Evolutionary conservation across 2,888 invertebrate genomes (phyloP).

Genomic region (Lamproptera curius): DNA sequence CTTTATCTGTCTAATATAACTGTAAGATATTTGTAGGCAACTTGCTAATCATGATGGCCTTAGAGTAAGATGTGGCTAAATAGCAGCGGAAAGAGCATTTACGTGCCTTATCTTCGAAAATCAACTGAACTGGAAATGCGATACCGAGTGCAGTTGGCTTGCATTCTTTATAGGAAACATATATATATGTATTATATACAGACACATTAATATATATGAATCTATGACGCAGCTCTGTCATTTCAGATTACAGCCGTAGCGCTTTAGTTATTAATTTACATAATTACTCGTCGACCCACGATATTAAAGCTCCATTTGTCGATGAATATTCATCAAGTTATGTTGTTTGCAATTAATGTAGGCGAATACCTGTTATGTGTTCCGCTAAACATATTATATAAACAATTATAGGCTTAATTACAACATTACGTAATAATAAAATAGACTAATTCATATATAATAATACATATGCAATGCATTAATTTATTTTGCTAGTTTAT

Average conservation of each 20-base stretch:
- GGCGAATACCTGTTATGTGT: not conserved
- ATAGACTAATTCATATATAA: too few relatives aligned
- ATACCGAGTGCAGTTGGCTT: slow-evolving; percentile 10
- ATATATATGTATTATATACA: too few relatives aligned
- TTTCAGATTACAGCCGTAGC: slow-evolving; percentile 3
- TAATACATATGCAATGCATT: too few relatives aligned
- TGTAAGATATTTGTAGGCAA: too few relatives aligned
- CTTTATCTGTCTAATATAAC: too few relatives aligned
- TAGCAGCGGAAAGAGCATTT: slow-evolving; percentile 4
- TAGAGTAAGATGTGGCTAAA: slow-evolving; percentile 1
- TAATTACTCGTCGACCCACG: slow-evolving; percentile 12
- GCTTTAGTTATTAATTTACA: slow-evolving; percentile 13
- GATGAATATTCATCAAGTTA: slow-evolving; percentile 13
- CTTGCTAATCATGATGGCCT: slow-evolving; percentile 15
- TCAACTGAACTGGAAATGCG: slow-evolving; percentile 12
- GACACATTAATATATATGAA: not conserved
- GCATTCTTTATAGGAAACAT: slow-evolving; percentile 9
- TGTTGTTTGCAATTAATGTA: not conserved
- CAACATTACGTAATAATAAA: too few relatives aligned
- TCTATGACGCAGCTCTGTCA: slow-evolving; percentile 10
- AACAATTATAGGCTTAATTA: too few relatives aligned
- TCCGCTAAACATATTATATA: not conserved
- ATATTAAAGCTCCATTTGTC: slow-evolving; percentile 5
- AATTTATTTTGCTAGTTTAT: too few relatives aligned
- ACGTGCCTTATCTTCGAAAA: slow-evolving; percentile 17